Evolutionary conservation across 2,888 invertebrate genomes (phyloP), one percentile per base, ranked within the genome.

Genomic region (Oligia latruncula): DNA sequence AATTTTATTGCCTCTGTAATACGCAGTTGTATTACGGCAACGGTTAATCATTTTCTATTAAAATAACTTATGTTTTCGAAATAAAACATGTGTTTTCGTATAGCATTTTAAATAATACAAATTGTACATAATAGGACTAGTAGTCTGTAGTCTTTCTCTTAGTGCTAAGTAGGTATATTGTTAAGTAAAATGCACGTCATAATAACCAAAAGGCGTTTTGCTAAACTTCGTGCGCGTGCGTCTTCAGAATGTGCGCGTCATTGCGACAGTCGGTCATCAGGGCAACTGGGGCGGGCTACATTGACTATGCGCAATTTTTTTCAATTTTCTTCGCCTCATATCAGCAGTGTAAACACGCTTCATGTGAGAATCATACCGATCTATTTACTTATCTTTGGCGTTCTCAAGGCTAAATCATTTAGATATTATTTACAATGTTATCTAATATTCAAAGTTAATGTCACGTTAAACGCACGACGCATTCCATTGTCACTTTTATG

Each of bases 351-450:
- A 78, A 75, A 87, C 78, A 85, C 67, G 73, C 76, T 84, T 83
- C 81, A 81, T 67, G 76, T 85, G 86, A 85, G 60, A 85, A 72
- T 87, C 81, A 79, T 82, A 87, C 82, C 82, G 79, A 89, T 89
- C 87, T 90, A 89, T 92, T 92, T 87, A 90, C 90, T 92, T 94
- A 93, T 94, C 94, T 92, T 82, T 76, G 84, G 74, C 77, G 76
- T 85, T 86, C 81, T 86, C 93, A 93, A 95, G 95, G 95, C 87
- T 89, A 92, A 91, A 93, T 90, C 91, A 89, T 89, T 93, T 93
- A 93, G 92, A 92, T 93, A 91, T 88, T 93, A 91, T 92, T 92
- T 92, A 92, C 90, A 86, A 83, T 85, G 89, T 92, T 93, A 93
- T 93, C 91, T 90, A 90, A 90, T 85, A 87, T 77, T 87, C 72